Conservation (phyloP, 2,113 vertebrate genomes). For the Leptosomus discolor region DNA sequence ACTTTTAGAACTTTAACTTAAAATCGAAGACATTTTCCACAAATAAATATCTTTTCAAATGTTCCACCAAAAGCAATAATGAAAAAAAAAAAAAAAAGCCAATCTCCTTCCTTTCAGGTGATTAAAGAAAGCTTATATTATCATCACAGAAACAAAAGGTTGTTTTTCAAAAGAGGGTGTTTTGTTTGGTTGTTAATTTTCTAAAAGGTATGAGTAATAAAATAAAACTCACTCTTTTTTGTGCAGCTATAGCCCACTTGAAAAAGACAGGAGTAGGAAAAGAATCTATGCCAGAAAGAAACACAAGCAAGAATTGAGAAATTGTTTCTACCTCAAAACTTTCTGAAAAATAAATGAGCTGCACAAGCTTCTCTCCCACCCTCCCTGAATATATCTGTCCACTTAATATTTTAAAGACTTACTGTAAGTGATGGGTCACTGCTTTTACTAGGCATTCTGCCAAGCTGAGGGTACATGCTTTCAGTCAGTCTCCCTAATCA, state of each 20-base stretch:
- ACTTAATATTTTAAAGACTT: slow-evolving; percentile 41
- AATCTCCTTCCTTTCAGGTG: not conserved
- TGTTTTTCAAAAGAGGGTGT: not conserved
- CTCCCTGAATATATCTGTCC: not conserved
- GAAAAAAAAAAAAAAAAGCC: not conserved
- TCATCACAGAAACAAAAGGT: not conserved
- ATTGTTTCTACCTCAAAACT: not conserved
- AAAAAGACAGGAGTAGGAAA: not conserved
- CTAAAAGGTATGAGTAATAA: not conserved
- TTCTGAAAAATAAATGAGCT: not conserved
- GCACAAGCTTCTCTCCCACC: no score
- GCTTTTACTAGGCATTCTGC: slow-evolving; percentile 29
- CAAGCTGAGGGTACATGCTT: not conserved
- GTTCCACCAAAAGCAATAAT: not conserved
- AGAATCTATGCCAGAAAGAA: not conserved
- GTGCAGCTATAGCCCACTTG: not conserved
- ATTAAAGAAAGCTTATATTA: not conserved
- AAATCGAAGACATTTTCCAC: not conserved
- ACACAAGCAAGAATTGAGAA: not conserved
- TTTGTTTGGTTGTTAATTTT: not conserved
- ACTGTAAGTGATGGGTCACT: not conserved
- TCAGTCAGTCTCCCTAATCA: slow-evolving; percentile 36
- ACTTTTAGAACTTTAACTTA: not conserved
- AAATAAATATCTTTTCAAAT: not conserved
- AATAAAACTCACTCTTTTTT: not conserved